Evolutionary conservation across 2,888 invertebrate species (phyloP).

Genomic region (Amiota minor): DNA sequence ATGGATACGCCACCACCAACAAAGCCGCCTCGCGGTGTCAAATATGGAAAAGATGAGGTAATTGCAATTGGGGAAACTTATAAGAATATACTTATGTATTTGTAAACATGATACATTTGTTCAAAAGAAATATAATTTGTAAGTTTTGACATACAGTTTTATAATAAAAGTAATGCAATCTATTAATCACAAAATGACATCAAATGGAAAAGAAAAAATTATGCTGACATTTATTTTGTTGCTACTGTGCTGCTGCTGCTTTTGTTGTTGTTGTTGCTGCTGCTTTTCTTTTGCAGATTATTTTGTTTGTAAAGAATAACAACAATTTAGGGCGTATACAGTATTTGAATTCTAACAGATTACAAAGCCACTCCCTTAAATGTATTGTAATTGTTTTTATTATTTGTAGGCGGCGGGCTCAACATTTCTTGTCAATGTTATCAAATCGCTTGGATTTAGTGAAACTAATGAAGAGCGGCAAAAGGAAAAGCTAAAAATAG

Average conservation of each 20-base stretch:
- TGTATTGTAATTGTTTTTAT: constrained; percentile 13
- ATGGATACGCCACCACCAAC: constrained; percentile 83
- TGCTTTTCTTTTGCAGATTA: background rate
- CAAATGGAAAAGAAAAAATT: background rate
- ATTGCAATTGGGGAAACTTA: constrained; percentile 47
- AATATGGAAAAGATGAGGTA: constrained; percentile 90
- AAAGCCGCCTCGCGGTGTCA: constrained; percentile 89
- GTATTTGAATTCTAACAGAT: constrained; percentile 12
- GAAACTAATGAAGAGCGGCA: constrained; percentile 94
- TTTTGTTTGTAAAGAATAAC: background rate
- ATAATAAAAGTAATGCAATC: too few relatives aligned
- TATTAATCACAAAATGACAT: background rate
- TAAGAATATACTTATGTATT: too few relatives aligned
- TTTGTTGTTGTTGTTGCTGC: constrained; percentile 36
- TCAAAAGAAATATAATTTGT: too few relatives aligned
- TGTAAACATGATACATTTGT: too few relatives aligned
- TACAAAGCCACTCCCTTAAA: constrained; percentile 24
- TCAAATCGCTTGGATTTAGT: constrained; percentile 93
- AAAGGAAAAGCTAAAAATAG: constrained; percentile 92
- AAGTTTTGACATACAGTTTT: too few relatives aligned
- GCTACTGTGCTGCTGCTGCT: constrained; percentile 23
- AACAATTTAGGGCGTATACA: constrained; percentile 26
- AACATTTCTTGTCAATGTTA: constrained; percentile 92
- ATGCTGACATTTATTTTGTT: constrained; percentile 19
- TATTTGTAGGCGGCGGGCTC: constrained; percentile 80